Conservation (phyloP, 2,113 vertebrate genomes). For the Lepidothrix coronata region DNA sequence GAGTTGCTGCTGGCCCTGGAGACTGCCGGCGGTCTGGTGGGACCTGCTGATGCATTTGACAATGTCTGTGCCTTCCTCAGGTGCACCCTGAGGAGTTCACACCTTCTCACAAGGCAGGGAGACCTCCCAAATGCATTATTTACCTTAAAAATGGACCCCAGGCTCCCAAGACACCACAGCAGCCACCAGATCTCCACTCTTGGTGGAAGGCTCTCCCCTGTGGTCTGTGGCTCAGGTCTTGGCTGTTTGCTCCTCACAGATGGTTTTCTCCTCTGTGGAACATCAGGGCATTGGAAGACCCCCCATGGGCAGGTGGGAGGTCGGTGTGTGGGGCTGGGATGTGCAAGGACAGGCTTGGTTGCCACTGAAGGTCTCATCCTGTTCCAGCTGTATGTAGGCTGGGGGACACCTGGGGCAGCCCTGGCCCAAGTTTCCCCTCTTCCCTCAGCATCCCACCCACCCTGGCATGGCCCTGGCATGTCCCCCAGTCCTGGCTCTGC, state of each 20-base stretch:
- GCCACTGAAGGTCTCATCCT: not conserved
- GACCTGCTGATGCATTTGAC: not conserved
- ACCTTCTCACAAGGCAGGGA: not conserved
- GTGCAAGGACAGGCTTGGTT: not conserved
- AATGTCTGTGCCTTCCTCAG: fast-evolving
- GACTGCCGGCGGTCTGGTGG: not conserved
- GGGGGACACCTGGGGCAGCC: not conserved
- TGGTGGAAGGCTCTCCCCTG: not conserved
- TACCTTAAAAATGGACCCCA: not conserved
- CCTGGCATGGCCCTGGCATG: fast-evolving
- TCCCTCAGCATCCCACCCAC: fast-evolving
- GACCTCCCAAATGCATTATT: not conserved
- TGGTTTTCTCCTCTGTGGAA: not conserved
- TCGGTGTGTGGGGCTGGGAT: not conserved
- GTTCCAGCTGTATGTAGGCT: not conserved
- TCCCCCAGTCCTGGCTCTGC: not conserved
- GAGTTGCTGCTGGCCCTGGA: not conserved
- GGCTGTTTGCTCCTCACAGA: not conserved
- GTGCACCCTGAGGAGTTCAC: not conserved
- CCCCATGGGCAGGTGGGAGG: not conserved
- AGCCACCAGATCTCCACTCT: not conserved
- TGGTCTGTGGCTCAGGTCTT: not conserved
- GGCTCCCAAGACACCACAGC: not conserved
- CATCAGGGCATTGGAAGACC: fast-evolving
- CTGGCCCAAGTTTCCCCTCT: not conserved